Conservation (phyloP, 2,888 invertebrate species). For the Ferrisia virgata region DNA sequence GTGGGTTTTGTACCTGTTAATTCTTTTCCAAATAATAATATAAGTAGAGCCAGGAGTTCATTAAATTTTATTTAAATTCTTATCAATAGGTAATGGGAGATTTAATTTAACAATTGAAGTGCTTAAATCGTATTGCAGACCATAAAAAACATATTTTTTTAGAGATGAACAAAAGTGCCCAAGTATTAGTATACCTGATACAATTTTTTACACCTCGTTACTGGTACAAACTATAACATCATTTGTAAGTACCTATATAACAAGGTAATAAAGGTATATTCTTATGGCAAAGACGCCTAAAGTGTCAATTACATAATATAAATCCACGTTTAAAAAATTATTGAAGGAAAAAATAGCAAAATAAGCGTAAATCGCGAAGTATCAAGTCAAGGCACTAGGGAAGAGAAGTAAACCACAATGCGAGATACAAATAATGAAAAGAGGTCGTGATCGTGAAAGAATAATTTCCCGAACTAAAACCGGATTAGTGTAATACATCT, state of each 20-base stretch:
- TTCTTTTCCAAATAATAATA: too few species aligned
- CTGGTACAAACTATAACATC: not conserved
- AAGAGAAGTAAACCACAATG: not conserved
- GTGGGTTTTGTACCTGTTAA: too few species aligned
- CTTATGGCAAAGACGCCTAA: not conserved
- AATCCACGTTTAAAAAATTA: not conserved
- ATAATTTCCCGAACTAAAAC: slow-evolving; percentile 40
- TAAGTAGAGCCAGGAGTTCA: too few species aligned
- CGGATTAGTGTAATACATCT: slow-evolving; percentile 33
- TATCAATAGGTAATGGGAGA: too few species aligned
- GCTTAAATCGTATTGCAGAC: too few species aligned
- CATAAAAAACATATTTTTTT: too few species aligned
- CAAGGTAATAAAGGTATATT: not conserved
- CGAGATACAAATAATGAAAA: slow-evolving; percentile 27
- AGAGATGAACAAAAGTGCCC: not conserved
- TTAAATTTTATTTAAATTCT: too few species aligned
- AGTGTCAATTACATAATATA: not conserved
- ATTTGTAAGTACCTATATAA: not conserved
- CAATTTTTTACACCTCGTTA: slow-evolving; percentile 2
- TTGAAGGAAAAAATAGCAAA: not conserved
- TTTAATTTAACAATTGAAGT: too few species aligned
- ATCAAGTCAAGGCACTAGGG: not conserved
- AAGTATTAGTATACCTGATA: not conserved
- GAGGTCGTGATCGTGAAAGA: slow-evolving; percentile 43
- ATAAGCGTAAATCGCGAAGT: not conserved